Conservation (phyloP, 2,113 vertebrate species). For the Sylvia atricapilla region DNA sequence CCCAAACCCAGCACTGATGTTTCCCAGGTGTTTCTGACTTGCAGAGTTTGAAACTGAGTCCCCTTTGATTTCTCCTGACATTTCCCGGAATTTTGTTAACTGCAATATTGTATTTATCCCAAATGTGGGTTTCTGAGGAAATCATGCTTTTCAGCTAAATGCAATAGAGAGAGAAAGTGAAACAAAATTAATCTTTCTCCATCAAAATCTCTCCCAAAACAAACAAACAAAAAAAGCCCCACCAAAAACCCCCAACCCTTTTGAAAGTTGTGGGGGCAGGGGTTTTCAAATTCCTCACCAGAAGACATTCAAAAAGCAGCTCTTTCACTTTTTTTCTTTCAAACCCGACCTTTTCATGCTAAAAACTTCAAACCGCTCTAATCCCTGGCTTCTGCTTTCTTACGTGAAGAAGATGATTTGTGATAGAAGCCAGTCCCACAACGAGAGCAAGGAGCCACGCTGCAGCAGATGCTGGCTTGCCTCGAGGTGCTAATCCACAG, state of each 20-base stretch:
- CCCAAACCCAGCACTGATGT: background rate
- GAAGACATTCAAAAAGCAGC: background rate
- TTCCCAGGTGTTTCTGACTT: slow-evolving; percentile 44
- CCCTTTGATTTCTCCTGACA: slow-evolving; percentile 27
- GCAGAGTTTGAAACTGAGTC: slow-evolving; percentile 5
- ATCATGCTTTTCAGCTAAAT: background rate
- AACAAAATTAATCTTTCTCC: background rate
- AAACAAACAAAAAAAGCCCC: background rate
- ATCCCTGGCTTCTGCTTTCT: slow-evolving; percentile 44
- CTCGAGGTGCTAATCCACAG: background rate
- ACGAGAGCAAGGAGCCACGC: background rate
- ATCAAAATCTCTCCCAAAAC: no score
- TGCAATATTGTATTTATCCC: background rate
- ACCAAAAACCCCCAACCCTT: background rate
- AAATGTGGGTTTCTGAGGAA: background rate
- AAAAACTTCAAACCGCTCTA: slow-evolving; percentile 32
- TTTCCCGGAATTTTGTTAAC: slow-evolving; percentile 21
- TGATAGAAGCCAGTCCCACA: background rate
- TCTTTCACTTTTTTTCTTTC: slow-evolving; percentile 26
- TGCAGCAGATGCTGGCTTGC: background rate
- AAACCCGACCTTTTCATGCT: background rate
- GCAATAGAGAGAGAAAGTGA: background rate
- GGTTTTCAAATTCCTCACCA: background rate
- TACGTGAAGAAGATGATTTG: background rate
- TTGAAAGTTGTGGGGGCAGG: background rate